Conservation (phyloP, 2,888 invertebrate species). For the Idaea aversata region DNA sequence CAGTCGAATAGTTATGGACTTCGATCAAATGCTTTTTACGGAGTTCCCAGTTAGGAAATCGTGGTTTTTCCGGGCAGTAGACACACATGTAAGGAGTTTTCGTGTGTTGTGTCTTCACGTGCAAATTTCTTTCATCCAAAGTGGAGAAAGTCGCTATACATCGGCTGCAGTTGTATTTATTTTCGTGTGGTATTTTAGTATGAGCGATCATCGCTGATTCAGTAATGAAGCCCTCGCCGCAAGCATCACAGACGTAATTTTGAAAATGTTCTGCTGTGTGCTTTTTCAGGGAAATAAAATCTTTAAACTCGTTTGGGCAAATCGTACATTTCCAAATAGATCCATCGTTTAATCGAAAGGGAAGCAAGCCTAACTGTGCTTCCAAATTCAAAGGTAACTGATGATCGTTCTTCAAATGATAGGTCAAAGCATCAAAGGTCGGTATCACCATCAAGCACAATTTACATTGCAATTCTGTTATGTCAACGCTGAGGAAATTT, state of each 20-base stretch:
- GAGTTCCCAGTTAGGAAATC: conserved; percentile 70
- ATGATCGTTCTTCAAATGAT: conserved; percentile 65
- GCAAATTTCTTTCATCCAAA: conserved; percentile 62
- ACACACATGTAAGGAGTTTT: conserved; percentile 68
- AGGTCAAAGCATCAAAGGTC: conserved; percentile 57
- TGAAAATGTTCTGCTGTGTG: conserved; percentile 71
- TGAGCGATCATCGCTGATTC: conserved; percentile 72
- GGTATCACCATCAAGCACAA: conserved; percentile 61
- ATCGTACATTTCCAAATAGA: conserved; percentile 70
- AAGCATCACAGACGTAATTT: conserved; percentile 73
- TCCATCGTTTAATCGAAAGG: conserved; percentile 65
- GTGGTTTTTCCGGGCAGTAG: conserved; percentile 68
- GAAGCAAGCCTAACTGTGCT: conserved; percentile 64
- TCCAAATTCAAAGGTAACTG: conserved; percentile 64
- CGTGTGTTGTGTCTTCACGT: conserved; percentile 70
- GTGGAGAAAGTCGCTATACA: conserved; percentile 69
- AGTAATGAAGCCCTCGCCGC: conserved; percentile 73
- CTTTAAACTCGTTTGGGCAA: conserved; percentile 68
- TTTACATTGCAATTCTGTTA: conserved; percentile 71
- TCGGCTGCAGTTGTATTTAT: conserved; percentile 67
- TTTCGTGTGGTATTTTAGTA: conserved; percentile 69
- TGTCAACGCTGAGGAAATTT: conserved; percentile 68
- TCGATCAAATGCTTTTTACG: conserved; percentile 69
- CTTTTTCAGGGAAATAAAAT: conserved; percentile 65
- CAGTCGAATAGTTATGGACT: conserved; percentile 67